These are phyloP conservation scores for Strigamia crassipes DNA, from an alignment of 2,888 invertebrate species.

Conservation along the genomic window DNA sequence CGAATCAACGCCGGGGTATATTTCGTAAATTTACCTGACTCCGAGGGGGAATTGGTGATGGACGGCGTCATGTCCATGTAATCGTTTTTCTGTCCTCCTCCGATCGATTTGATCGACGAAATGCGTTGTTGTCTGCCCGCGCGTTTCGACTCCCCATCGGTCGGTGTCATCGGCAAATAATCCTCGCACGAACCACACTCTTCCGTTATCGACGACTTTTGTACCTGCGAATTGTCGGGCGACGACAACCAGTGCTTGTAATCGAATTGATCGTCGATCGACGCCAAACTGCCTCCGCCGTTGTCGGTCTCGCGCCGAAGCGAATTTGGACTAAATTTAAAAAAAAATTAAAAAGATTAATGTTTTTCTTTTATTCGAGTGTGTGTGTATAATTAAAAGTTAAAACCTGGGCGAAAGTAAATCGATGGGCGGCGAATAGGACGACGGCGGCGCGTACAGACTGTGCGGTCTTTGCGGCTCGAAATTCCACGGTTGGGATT, in stretches of 20 bases:
- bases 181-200: background rate
- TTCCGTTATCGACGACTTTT: background rate
- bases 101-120: too few relatives aligned
- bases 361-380: background rate
- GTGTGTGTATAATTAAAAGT: too few relatives aligned
- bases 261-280: constrained; percentile 50
- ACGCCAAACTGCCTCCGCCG: constrained; percentile 51
- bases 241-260: background rate
- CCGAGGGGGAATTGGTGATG: constrained; percentile 61
- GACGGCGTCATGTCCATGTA: constrained; percentile 65
- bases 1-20: too few relatives aligned
- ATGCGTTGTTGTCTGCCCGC: background rate
- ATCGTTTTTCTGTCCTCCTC: constrained; percentile 52
- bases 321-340: background rate
- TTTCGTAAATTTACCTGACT: constrained; percentile 45
- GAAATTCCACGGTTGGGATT: background rate
- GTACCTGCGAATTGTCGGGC: background rate
- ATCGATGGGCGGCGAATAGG: background rate
- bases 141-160: background rate
- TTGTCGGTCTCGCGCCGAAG: background rate
- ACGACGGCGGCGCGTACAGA: background rate
- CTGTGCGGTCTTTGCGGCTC: constrained; percentile 7
- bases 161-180: constrained; percentile 49
- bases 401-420: background rate
- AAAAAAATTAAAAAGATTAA: too few relatives aligned